Base-by-base conservation (phyloP, 2,113 vertebrate species). In the Catharus fuscescens region DNA sequence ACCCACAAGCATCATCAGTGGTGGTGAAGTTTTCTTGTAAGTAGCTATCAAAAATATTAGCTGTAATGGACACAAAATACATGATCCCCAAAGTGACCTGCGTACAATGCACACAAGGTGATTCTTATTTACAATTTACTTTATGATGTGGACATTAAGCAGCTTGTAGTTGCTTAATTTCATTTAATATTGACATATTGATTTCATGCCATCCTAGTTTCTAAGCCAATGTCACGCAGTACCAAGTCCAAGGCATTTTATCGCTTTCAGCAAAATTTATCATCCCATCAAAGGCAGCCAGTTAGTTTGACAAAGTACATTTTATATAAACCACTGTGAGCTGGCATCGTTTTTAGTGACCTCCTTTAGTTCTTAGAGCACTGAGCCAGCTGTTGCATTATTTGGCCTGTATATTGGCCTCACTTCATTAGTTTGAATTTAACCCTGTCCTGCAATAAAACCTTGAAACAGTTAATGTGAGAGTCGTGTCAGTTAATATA, bases 171-270 rank as follows among this genome's bases (percentile, higher is more conserved):
- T 92, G 66, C 50, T 60, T 82, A 69, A 82, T 88, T 90, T 67
- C 34, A 48, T 96, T 70, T 86, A 66, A 71, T 85, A 88, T 90
- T 90, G 88, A 92, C 79, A 61, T 62, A 61, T 17, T 50, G 81
- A 94, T 86, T 93, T 90, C 50, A 53, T 66, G 74, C 48, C 74
- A 54, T 88, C 86, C 74, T 32, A 18, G 28, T 80, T 92, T 57
- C 74, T 73, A 61, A 94, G 62, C 50, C 70, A 82, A 44, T 70
- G 90, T 53, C 85, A 52, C 1, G 0, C 25, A 34, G 64, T 82
- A 88, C 65, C 70, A 94, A 88, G 61, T 67, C 70, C 61, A 87
- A 79, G 47, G 70, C 50, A 15, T 84, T 92, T 89, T 91, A 57
- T 57, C 38, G 48, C 74, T 93, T 79, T 71, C 78, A 92, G 66